phyloP scores from a whole-genome alignment of 2,888 invertebrate species.

The Drosophila longiperda region DNA sequence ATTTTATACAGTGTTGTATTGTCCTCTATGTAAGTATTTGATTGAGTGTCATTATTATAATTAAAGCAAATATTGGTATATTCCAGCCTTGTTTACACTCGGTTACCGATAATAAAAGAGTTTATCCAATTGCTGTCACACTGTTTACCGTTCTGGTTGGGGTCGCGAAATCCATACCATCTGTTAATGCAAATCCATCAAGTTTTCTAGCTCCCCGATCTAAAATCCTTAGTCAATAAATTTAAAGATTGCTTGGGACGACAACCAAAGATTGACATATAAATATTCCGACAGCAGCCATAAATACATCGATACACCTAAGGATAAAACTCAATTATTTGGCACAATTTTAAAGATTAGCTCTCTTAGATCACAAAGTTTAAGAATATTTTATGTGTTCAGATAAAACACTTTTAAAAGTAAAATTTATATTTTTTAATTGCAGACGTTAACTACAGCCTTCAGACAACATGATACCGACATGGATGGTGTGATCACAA shows the following conservation, averaged over 20 bases:
- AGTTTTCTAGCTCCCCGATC: background rate
- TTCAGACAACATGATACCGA: constrained; percentile 96
- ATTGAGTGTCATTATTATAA: background rate
- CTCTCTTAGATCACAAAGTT: background rate
- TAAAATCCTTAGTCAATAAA: background rate
- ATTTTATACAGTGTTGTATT: constrained; percentile 98
- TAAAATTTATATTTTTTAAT: background rate
- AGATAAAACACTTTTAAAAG: background rate
- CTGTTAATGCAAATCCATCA: background rate
- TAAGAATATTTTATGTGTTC: background rate
- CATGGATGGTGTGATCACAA: constrained; percentile 96
- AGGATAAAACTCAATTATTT: background rate
- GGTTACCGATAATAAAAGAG: background rate
- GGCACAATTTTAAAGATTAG: background rate
- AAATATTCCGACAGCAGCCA: background rate
- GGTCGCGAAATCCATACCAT: background rate
- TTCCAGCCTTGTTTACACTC: background rate
- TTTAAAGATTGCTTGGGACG: background rate
- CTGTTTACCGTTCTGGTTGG: background rate
- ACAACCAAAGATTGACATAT: background rate
- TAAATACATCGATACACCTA: background rate
- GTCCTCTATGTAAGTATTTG: constrained; percentile 84
- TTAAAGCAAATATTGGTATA: background rate
- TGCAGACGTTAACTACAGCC: constrained; percentile 94
- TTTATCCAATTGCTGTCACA: background rate